Conservation (phyloP, 2,113 vertebrate genomes). For the Lynx canadensis region DNA sequence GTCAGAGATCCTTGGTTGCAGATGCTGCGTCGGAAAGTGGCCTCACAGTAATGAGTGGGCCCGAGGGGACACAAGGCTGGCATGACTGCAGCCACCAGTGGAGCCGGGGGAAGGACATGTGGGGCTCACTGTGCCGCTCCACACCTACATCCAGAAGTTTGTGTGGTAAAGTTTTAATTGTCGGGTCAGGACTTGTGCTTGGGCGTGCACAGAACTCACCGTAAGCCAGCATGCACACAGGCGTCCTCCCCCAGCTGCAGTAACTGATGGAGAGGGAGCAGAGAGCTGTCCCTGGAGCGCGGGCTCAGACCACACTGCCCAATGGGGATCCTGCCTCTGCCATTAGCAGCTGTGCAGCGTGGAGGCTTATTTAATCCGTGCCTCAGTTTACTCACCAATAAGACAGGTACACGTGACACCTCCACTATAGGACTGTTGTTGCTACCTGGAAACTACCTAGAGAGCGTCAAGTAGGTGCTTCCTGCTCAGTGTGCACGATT, state of each 20-base stretch:
- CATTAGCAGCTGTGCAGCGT: fast-evolving
- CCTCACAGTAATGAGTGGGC: too few relatives aligned
- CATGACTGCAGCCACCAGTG: not conserved
- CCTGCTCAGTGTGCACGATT: fast-evolving
- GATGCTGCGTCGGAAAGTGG: fast-evolving
- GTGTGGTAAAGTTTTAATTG: not conserved
- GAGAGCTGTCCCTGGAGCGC: not conserved
- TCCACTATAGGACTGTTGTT: not conserved
- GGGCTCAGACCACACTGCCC: not conserved
- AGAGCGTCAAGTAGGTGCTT: too few relatives aligned
- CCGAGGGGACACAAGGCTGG: too few relatives aligned
- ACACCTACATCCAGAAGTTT: too few relatives aligned
- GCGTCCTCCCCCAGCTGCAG: too few relatives aligned
- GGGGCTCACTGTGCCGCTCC: not conserved
- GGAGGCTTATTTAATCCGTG: not conserved
- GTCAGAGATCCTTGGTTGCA: not conserved
- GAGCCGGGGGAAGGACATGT: fast-evolving
- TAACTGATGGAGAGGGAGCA: not conserved
- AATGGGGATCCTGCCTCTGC: not conserved
- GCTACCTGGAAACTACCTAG: not conserved
- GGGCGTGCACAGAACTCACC: not conserved
- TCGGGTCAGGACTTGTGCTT: too few relatives aligned
- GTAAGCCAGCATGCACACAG: not conserved
- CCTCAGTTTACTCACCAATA: not conserved
- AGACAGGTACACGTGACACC: not conserved